Evolutionary conservation across 2,888 invertebrate genomes (phyloP), one percentile per base, ranked within the genome.

Genomic region (Apodemia mormo): DNA sequence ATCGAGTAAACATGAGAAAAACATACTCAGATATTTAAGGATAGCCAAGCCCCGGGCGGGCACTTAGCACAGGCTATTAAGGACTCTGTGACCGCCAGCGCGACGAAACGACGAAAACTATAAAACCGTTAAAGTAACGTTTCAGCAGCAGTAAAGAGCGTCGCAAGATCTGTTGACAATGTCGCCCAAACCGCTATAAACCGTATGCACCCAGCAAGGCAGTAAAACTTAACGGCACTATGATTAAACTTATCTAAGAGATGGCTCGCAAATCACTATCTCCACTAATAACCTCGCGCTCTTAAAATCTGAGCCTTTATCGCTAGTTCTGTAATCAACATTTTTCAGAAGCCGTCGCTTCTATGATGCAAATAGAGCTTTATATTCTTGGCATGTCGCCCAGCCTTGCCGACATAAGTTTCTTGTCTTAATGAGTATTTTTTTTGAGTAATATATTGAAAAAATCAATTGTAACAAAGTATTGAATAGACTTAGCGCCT

Each of bases 81-180:
- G 90, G 86, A 82, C 83, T 85, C 82, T 83, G 90, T 87, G 91
- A 89, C 92, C 92, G 91, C 87, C 88, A 86, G 88, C 85, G 88
- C 88, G 88, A 86, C 90, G 89, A 82, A 90, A 90, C 88, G 90
- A 87, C 91, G 85, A 89, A 91, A 92, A 92, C 92, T 92, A 93
- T 93, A 93, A 93, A 93, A 93, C 90, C 86, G 91, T 92, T 92
- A 92, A 92, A 92, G 91, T 89, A 92, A 89, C 92, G 89, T 92
- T 92, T 91, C 92, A 91, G 88, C 89, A 90, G 91, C 90, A 84
- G 91, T 93, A 92, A 93, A 92, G 92, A 91, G 89, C 87, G 88
- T 88, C 88, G 88, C 90, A 86, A 90, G 92, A 92, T 92, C 92
- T 92, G 92, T 93, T 92, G 93, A 93, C 93, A 93, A 92, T 92